phyloP scores from a whole-genome alignment of 2,113 vertebrate species.

The Microcebus jonahi region DNA sequence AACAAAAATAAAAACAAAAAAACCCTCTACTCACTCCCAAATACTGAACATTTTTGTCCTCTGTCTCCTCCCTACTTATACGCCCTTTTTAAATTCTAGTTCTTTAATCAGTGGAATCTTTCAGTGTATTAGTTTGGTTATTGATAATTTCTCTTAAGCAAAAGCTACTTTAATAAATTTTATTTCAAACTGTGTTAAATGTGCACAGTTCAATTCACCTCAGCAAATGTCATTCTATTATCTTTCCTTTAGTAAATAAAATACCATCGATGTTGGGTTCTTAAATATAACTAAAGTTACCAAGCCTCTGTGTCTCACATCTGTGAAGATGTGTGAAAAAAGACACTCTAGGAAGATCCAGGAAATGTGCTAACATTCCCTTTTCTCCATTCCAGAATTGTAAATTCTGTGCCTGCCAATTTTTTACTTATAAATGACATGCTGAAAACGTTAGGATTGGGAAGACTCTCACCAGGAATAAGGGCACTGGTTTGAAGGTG shows the following conservation, averaged over 20 bases:
- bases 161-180: neutral
- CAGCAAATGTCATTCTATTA: neutral
- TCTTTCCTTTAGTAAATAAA: neutral
- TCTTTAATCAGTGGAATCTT: neutral
- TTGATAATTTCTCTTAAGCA: constrained; percentile 31
- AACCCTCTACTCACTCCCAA: neutral
- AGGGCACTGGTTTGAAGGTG: neutral
- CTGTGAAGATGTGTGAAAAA: neutral
- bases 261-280: neutral
- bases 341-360: neutral
- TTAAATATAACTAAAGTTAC: neutral
- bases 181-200: constrained; percentile 37
- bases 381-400: neutral
- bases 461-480: neutral
- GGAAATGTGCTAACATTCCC: neutral
- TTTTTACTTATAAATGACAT: constrained; percentile 49
- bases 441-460: constrained; percentile 35
- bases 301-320: neutral
- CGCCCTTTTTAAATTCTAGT: neutral
- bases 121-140: neutral
- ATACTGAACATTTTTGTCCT: neutral
- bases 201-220: neutral
- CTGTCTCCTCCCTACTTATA: neutral
- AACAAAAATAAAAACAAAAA: no score
- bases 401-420: neutral